Evolutionary conservation across 2,888 invertebrate species (phyloP).

Genomic region (Parapristionchus giblindavisi): DNA sequence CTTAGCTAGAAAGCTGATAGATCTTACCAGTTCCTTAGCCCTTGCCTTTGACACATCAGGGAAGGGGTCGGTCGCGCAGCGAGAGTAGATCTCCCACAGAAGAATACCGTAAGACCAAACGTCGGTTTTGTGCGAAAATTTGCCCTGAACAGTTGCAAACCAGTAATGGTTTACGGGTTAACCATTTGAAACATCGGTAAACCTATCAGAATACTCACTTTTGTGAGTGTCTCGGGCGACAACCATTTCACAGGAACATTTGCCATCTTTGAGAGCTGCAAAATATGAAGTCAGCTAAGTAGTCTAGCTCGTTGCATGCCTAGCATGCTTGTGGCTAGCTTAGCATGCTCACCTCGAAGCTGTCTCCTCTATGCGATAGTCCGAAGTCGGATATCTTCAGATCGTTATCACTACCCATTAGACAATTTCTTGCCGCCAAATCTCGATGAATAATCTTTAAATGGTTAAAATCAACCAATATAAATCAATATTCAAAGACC

Average conservation of each 20-base stretch:
- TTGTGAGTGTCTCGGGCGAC: too few relatives aligned
- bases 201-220: too few relatives aligned
- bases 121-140: slow-evolving; percentile 33
- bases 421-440: slow-evolving; percentile 32
- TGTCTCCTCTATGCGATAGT: slow-evolving; percentile 23
- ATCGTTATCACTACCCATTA: slow-evolving; percentile 19
- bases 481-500: neutral
- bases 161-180: too few relatives aligned
- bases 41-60: slow-evolving; percentile 19
- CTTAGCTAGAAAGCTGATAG: too few relatives aligned
- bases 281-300: too few relatives aligned
- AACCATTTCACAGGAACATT: slow-evolving; percentile 24
- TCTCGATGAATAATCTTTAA: slow-evolving; percentile 27
- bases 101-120: slow-evolving; percentile 31
- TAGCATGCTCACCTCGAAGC: slow-evolving; percentile 30
- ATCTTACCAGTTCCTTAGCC: slow-evolving; percentile 9
- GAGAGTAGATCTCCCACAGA: slow-evolving; percentile 36
- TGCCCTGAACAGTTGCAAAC: too few relatives aligned
- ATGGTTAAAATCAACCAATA: too few relatives aligned
- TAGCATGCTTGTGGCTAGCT: too few relatives aligned
- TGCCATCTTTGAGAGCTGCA: slow-evolving; percentile 14
- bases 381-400: slow-evolving; percentile 36
- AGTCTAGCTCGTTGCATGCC: too few relatives aligned
- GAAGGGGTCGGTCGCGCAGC: slow-evolving; percentile 30
- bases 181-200: too few relatives aligned